Evolutionary conservation across 2,113 vertebrate species (phyloP).

Genomic region (Silurus glanis): DNA sequence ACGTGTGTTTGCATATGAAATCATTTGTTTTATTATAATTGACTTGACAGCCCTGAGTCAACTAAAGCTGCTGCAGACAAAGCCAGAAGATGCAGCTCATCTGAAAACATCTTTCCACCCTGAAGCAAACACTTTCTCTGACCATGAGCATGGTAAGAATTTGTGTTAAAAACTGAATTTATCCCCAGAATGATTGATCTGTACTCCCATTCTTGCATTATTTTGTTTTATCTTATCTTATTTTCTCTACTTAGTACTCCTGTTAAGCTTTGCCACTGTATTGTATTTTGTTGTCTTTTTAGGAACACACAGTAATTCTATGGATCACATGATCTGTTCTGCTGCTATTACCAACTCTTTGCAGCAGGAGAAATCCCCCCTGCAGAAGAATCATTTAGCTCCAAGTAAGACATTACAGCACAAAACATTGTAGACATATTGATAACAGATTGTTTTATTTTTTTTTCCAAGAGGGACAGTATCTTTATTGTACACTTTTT

Average conservation of each 20-base stretch:
- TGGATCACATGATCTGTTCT: not conserved
- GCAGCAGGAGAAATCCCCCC: constrained; percentile 4
- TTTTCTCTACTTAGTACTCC: not conserved
- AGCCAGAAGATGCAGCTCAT: not conserved
- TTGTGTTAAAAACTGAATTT: not conserved
- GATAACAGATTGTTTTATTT: not conserved
- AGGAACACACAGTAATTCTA: not conserved
- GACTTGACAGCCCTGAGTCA: constrained; percentile 21
- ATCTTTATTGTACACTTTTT: not conserved
- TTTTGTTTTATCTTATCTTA: too few species aligned
- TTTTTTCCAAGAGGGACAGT: not conserved
- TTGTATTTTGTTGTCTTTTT: not conserved
- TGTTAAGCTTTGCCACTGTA: not conserved
- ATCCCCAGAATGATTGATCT: not conserved
- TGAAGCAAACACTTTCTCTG: not conserved
- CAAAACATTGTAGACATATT: not conserved
- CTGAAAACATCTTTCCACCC: not conserved
- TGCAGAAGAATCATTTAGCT: not conserved
- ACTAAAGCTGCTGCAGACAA: constrained; percentile 11
- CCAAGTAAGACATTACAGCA: not conserved
- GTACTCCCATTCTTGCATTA: not conserved
- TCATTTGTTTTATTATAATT: not conserved
- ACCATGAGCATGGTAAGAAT: not conserved
- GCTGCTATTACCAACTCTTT: not conserved
- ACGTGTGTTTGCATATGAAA: not conserved